Evolutionary conservation across 2,113 vertebrate genomes (phyloP), one percentile per base, ranked within the genome.

Genomic region (Salvelinus fontinalis): DNA sequence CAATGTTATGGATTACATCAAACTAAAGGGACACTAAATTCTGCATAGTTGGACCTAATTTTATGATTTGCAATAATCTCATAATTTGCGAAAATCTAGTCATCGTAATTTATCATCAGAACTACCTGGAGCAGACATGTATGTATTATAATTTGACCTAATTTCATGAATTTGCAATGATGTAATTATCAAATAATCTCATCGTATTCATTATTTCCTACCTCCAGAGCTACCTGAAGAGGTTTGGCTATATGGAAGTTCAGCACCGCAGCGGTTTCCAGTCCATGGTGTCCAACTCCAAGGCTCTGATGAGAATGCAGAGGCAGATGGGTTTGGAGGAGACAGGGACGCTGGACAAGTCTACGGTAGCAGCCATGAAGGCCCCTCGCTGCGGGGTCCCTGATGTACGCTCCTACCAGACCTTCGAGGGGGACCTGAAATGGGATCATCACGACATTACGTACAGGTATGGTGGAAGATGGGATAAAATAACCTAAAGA

Each of bases 381-480:
- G 84, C 82, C n/a, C 98, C 98, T 6, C 97, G 98, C 80, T 99
- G 98, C 0, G 97, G 96, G 0, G 96, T 99, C 18, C 95, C 95
- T 0, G 97, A 99, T 0, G 20, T 98, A 39, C 95, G 94, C 73
- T 79, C 49, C 20, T 99, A 97, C 86, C 86, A 94, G 88, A 98
- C 98, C 12, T 99, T 99, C n/a, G 88, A 89, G 0, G 95, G 95
- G 11, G 89, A 99, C 57, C 93, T 97, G 70, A 97, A 96, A 83
- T 99, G 98, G 98, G 93, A 97, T 78, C 95, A 97, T 85, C 84
- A 77, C 0, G 90, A 97, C 81, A 81, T 99, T 85, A 97, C 97
- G 0, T 99, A 99, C 77, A 95, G 95, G 97, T 97, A 44, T 9
- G 9, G 39, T 44, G 39, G 2, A 44, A 44, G 39, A 44, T 44